Conservation (phyloP, 2,797 vertebrate genomes). For the Rhynchonycteris naso region DNA sequence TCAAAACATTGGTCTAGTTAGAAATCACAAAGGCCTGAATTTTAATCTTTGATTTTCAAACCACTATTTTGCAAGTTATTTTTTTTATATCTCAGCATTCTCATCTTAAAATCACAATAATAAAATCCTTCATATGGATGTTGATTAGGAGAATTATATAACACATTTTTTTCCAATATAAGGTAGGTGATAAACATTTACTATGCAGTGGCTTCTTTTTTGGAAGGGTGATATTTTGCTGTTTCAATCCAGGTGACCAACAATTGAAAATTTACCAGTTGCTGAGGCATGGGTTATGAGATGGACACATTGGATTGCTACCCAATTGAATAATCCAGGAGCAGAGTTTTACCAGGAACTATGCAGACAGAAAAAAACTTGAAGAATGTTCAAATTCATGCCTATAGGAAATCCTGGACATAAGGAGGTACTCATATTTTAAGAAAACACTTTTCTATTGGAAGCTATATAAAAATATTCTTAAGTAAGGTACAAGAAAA, state of each 20-base stretch:
- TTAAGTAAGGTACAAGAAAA: background rate
- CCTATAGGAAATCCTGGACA: background rate
- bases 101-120: background rate
- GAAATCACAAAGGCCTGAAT: background rate
- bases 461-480: background rate
- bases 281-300: background rate
- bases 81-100: background rate
- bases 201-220: background rate
- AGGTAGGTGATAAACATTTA: background rate
- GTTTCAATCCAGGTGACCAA: background rate
- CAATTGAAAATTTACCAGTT: background rate
- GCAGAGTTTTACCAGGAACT: background rate
- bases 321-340: background rate
- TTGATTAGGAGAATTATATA: background rate
- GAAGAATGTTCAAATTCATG: background rate
- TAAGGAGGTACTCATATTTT: background rate
- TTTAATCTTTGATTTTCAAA: background rate
- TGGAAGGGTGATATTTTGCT: background rate
- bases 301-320: background rate
- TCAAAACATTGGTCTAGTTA: background rate
- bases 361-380: background rate
- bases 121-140: background rate
- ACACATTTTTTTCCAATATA: background rate
- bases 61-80: background rate
- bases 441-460: background rate